Base-by-base conservation (phyloP, 2,113 vertebrate species). In the Dipodomys ordii region DNA sequence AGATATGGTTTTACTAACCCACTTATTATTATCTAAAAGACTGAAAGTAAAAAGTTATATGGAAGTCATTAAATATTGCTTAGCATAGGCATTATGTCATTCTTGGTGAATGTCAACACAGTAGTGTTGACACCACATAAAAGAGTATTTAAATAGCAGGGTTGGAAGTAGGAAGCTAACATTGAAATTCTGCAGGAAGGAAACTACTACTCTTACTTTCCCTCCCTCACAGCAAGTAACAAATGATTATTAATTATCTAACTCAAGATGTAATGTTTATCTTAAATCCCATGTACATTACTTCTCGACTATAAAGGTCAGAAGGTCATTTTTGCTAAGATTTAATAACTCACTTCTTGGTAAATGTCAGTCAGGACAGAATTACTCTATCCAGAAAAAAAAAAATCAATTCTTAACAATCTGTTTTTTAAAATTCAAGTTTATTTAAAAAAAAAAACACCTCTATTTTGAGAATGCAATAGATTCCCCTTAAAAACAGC, bases 341-440 rank as follows among this genome's bases (percentile, higher is more conserved):
- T 20, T 65, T 71, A 93, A 90, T 69, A 60, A 79, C 46, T 95
- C 23, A 68, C 11, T 95, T 84, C 71, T 92, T 77, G 76, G 78
- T 23, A 93, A 92, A 85, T 64, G 65, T 62, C 84, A 83, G 20
- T 89, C 39, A 39, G 39, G 28, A 91, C 12, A 77, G 6, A 20
- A 87, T 77, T 60, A 88, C 12, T 64, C 57, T 57, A 25, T 80
- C 32, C 53, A 77, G 49, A 5, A 22, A 6, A 53, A 30, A 35
- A 23, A 71, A n/a, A 13, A 16, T 57, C 3, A 57, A 57, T 16
- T 57, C 15, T 16, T 57, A 16, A 82, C 86, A 67, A 19, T 4
- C 18, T 80, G 44, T 57, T 92, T 91, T 95, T 15, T 92, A 93
- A 86, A 96, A 90, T 49, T 84, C 68, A 88, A 83, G 72, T 64